These are phyloP conservation scores for Thamnophis elegans DNA, from an alignment of 2,797 vertebrate genomes.

Conservation along the genomic window DNA sequence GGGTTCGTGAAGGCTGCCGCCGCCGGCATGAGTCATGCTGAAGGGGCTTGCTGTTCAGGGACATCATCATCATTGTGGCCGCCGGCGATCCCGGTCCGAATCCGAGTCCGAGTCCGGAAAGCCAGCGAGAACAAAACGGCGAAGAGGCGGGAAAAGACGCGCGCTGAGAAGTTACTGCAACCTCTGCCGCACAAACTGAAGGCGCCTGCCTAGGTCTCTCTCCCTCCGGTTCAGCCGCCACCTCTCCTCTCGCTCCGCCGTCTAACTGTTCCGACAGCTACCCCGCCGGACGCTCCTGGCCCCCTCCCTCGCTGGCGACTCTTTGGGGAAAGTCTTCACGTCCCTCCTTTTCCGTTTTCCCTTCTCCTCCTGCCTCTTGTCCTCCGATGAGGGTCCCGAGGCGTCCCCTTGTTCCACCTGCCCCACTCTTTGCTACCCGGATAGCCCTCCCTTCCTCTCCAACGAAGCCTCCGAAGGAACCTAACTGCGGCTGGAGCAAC, in stretches of 20 bases:
- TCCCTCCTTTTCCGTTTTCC: constrained; percentile 22
- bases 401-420: neutral
- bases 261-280: constrained; percentile 43
- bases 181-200: constrained; percentile 26
- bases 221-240: neutral
- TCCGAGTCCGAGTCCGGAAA: constrained; percentile 33
- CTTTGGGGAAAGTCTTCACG: neutral
- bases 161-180: constrained; percentile 22
- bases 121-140: neutral
- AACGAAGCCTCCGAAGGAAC: neutral
- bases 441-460: constrained; percentile 39
- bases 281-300: constrained; percentile 39
- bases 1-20: constrained; percentile 85
- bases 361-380: neutral
- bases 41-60: constrained; percentile 97
- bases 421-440: constrained; percentile 14
- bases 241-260: neutral
- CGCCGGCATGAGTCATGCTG: constrained; percentile 82
- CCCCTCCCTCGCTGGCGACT: neutral
- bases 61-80: constrained; percentile 96
- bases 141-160: constrained; percentile 46
- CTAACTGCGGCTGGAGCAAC: neutral
- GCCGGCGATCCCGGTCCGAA: constrained; percentile 59
- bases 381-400: constrained; percentile 12
- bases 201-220: neutral